phyloP scores from a whole-genome alignment of 2,888 invertebrate species.

The Adelphocoris suturalis region DNA sequence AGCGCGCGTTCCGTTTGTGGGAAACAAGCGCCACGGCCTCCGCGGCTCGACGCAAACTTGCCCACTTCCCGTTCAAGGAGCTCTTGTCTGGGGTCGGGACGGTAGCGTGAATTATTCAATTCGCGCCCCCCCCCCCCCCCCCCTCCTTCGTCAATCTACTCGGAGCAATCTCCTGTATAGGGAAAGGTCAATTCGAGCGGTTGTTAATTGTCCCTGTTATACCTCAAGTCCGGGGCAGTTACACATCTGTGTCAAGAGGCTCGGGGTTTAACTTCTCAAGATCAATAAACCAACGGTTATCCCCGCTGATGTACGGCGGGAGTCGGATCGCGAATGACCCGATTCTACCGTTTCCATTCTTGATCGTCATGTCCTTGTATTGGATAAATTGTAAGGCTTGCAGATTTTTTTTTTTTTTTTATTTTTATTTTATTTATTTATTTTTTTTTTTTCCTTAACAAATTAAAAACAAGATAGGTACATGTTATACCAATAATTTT shows the following conservation, averaged over 20 bases:
- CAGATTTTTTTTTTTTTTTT: too few species aligned
- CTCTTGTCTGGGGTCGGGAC: neutral
- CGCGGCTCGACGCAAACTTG: neutral
- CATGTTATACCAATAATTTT: too few species aligned
- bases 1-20: conserved; percentile 30
- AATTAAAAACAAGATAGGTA: too few species aligned
- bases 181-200: conserved; percentile 41
- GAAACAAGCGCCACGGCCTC: conserved; percentile 37
- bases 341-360: conserved; percentile 6
- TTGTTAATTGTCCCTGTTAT: conserved; percentile 39
- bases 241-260: conserved; percentile 31
- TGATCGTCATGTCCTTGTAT: neutral
- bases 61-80: conserved; percentile 38
- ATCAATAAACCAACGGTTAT: conserved; percentile 35
- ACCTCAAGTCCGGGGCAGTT: conserved; percentile 5
- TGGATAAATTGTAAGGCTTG: too few species aligned
- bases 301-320: neutral
- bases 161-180: conserved; percentile 21
- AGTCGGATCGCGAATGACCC: conserved; percentile 33
- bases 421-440: too few species aligned
- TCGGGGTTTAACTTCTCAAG: neutral
- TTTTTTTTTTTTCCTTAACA: too few species aligned
- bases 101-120: conserved; percentile 27
- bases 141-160: conserved; percentile 7
- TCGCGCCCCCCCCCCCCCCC: neutral